A percentile compares a stretch with the other conserved stretches of the same genome.
These are phyloP conservation scores for Machaerirhynchus nigripectus DNA, from an alignment of 2,113 vertebrate genomes.

Conservation along the genomic window DNA sequence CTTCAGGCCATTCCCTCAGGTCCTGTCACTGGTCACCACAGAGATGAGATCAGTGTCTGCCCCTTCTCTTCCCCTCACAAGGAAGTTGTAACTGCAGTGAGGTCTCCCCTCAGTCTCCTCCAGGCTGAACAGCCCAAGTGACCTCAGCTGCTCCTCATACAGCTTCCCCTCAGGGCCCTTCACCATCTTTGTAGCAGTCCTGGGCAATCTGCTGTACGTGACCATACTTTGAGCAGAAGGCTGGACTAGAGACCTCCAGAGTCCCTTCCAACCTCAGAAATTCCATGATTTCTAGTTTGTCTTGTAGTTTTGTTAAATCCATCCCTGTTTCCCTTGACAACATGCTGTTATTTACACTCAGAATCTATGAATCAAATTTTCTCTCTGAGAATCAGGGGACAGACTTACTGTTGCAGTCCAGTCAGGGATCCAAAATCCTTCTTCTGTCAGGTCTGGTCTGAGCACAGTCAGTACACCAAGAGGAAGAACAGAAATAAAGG, in stretches of 20 bases:
- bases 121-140: not conserved
- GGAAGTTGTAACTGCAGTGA: not conserved
- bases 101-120: not conserved
- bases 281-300: not conserved
- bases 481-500: not conserved
- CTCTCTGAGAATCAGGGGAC: not conserved
- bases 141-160: accelerated
- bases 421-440: not conserved
- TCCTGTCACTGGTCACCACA: not conserved
- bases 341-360: not conserved
- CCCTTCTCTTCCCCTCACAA: not conserved
- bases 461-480: not conserved
- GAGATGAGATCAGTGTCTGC: not conserved
- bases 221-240: not conserved
- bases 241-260: not conserved
- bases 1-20: not conserved
- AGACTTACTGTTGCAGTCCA: not conserved
- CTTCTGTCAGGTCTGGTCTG: not conserved
- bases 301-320: not conserved
- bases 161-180: not conserved
- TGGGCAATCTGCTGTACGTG: not conserved
- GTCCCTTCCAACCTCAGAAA: not conserved
- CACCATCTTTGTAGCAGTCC: not conserved
- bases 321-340: not conserved
- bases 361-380: not conserved